Conservation (phyloP, 2,888 invertebrate species). For the Drosophila helvetica region DNA sequence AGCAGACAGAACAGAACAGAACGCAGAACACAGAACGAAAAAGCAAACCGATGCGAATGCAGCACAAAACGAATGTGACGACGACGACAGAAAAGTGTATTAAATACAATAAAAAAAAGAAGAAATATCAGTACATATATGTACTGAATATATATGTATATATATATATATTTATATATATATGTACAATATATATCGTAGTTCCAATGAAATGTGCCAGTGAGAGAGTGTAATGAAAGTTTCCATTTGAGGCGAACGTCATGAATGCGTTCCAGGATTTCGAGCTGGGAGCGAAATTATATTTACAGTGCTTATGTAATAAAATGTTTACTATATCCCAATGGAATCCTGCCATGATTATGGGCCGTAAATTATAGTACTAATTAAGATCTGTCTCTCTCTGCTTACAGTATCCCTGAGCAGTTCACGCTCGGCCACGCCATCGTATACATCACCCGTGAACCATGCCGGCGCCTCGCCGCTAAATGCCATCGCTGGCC, state of each 20-base stretch:
- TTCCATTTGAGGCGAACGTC: slow-evolving; percentile 38
- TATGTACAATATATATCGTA: slow-evolving; percentile 10
- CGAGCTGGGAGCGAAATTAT: slow-evolving; percentile 82
- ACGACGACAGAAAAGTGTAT: slow-evolving; percentile 73
- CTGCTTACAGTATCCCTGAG: slow-evolving; percentile 91
- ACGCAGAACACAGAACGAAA: slow-evolving; percentile 41
- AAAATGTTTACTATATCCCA: slow-evolving; percentile 24
- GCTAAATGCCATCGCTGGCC: slow-evolving; percentile 85
- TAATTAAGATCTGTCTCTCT: slow-evolving; percentile 3
- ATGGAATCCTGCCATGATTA: background rate
- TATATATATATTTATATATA: background rate
- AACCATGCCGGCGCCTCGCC: slow-evolving; percentile 88
- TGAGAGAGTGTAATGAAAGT: slow-evolving; percentile 20
- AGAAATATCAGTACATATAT: slow-evolving; percentile 5
- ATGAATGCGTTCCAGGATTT: slow-evolving; percentile 81
- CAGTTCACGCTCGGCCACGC: slow-evolving; percentile 96
- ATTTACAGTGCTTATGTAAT: slow-evolving; percentile 83
- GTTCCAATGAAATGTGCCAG: slow-evolving; percentile 12
- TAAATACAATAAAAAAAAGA: slow-evolving; percentile 58
- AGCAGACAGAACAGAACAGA: slow-evolving; percentile 32
- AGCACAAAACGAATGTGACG: slow-evolving; percentile 76
- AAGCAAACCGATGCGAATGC: slow-evolving; percentile 75
- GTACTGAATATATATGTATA: background rate
- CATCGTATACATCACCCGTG: slow-evolving; percentile 92
- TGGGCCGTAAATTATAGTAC: background rate